Conservation (phyloP, 2,888 invertebrate species). For the Rutpela maculata region DNA sequence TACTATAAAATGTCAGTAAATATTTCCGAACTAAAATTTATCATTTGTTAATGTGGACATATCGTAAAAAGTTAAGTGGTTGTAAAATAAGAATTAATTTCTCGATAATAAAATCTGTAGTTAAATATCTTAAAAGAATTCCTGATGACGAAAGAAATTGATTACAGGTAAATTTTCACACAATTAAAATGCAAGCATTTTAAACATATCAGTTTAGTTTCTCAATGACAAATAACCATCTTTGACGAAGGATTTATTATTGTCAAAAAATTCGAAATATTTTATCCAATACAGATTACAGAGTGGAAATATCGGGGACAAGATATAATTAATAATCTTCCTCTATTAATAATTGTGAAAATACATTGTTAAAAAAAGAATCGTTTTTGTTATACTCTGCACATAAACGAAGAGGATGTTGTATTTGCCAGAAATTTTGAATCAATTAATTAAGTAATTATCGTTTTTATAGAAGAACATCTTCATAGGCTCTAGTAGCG, state of each 20-base stretch:
- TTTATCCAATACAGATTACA: neutral
- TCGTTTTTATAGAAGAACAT: too few relatives aligned
- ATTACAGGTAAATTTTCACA: slow-evolving; percentile 28
- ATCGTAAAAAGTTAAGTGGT: slow-evolving; percentile 42
- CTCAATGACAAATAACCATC: slow-evolving; percentile 17
- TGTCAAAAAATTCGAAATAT: slow-evolving; percentile 4
- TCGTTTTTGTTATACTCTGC: too few relatives aligned
- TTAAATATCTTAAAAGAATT: slow-evolving; percentile 32
- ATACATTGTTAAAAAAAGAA: too few relatives aligned
- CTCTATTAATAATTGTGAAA: too few relatives aligned
- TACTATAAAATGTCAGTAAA: slow-evolving; percentile 23
- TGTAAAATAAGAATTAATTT: slow-evolving; percentile 41
- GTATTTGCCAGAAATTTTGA: too few relatives aligned
- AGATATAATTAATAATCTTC: neutral
- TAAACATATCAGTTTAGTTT: slow-evolving; percentile 22
- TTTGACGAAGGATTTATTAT: neutral
- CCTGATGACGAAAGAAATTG: slow-evolving; percentile 20
- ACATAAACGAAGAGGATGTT: too few relatives aligned
- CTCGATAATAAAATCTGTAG: slow-evolving; percentile 39
- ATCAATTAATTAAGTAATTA: too few relatives aligned
- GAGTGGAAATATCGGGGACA: neutral
- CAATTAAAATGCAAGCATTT: slow-evolving; percentile 37
- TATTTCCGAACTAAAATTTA: slow-evolving; percentile 29
- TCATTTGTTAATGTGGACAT: slow-evolving; percentile 52
- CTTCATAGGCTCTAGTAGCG: too few relatives aligned